Percentiles rank a stretch among this genome's conserved stretches.
These are phyloP conservation scores for Pollenia amentaria DNA, from an alignment of 2,888 invertebrate genomes.

Conservation along the genomic window DNA sequence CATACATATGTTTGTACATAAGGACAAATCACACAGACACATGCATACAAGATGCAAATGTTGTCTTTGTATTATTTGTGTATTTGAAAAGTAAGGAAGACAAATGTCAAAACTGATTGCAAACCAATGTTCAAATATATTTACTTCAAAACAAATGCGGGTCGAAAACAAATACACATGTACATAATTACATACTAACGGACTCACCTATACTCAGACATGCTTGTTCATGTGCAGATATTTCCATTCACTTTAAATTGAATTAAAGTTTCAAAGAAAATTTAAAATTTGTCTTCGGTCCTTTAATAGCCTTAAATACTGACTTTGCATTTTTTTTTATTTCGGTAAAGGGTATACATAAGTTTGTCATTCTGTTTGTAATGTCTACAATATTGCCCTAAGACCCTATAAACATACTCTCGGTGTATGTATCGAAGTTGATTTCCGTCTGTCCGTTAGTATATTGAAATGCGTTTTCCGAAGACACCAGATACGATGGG, in stretches of 20 bases:
- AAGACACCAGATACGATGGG: too few species aligned
- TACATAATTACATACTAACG: not conserved
- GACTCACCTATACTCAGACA: not conserved
- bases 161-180: slow-evolving; percentile 45
- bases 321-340: slow-evolving; percentile 4
- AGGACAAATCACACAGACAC: not conserved
- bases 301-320: slow-evolving; percentile 22
- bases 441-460: too few species aligned
- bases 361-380: too few species aligned
- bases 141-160: slow-evolving; percentile 69
- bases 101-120: slow-evolving; percentile 72
- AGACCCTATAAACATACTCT: too few species aligned
- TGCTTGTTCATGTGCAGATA: not conserved
- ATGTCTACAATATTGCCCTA: too few species aligned
- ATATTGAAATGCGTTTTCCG: too few species aligned
- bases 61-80: slow-evolving; percentile 49
- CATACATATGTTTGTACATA: slow-evolving; percentile 18
- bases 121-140: slow-evolving; percentile 70
- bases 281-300: slow-evolving; percentile 36
- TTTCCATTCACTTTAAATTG: slow-evolving; percentile 43
- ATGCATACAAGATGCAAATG: slow-evolving; percentile 13
- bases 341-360: not conserved
- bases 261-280: slow-evolving; percentile 65
- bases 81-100: slow-evolving; percentile 60
- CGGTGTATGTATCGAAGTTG: too few species aligned